Conservation (phyloP, 2,797 vertebrate genomes). For the Hipposideros larvatus region DNA sequence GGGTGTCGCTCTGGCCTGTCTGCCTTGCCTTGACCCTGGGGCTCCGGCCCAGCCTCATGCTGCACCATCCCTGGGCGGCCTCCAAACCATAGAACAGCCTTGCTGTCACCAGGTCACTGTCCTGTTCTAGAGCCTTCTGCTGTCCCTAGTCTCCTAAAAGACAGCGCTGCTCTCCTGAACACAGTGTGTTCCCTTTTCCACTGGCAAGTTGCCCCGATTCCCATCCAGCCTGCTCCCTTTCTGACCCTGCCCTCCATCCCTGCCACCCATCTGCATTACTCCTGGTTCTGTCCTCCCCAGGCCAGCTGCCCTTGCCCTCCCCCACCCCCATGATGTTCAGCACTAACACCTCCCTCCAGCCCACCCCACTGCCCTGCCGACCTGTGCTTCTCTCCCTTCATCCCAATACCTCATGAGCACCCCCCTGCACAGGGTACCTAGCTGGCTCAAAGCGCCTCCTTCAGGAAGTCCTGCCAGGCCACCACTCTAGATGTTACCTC, state of each 20-base stretch:
- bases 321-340: rapidly evolving
- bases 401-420: background rate
- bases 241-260: background rate
- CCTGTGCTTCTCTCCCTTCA: background rate
- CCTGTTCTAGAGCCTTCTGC: background rate
- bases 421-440: too few relatives aligned
- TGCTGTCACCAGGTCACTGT: background rate
- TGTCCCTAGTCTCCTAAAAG: background rate
- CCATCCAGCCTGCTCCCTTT: background rate
- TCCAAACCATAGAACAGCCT: background rate
- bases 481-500: background rate
- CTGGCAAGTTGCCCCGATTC: background rate
- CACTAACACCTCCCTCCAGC: too few relatives aligned
- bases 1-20: background rate
- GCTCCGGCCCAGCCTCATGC: background rate
- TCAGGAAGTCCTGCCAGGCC: background rate
- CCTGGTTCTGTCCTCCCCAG: background rate
- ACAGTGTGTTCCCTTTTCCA: background rate
- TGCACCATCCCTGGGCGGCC: rapidly evolving
- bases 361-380: too few relatives aligned
- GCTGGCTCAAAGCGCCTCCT: background rate
- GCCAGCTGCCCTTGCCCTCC: background rate
- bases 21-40: background rate
- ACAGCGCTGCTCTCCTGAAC: background rate
- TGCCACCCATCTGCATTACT: background rate